These are phyloP conservation scores for Limnephilus marmoratus DNA, from an alignment of 2,888 invertebrate genomes.

Conservation along the genomic window DNA sequence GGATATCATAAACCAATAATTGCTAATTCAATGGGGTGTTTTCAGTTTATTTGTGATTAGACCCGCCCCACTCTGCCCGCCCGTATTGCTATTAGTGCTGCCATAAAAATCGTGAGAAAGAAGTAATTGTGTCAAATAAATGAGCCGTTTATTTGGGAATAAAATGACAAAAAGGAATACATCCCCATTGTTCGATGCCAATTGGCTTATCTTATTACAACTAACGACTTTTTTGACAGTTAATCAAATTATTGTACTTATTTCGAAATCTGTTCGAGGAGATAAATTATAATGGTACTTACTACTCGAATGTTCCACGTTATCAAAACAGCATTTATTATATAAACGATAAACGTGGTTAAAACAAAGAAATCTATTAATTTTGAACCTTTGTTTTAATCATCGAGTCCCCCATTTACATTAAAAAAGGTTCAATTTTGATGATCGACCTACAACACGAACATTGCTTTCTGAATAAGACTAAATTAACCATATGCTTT, in stretches of 20 bases:
- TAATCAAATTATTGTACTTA: background rate
- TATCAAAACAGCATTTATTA: background rate
- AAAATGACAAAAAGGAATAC: constrained; percentile 55
- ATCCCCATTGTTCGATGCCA: constrained; percentile 43
- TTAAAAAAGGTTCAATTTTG: no score
- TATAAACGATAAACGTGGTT: no score
- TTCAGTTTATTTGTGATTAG: constrained; percentile 37
- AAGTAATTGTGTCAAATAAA: constrained; percentile 58
- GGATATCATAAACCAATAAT: constrained; percentile 26
- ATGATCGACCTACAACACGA: no score
- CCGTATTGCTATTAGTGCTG: constrained; percentile 50
- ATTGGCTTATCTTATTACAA: constrained; percentile 51
- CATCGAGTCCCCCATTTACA: no score
- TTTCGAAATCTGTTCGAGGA: background rate
- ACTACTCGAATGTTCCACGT: background rate
- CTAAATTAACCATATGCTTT: no score
- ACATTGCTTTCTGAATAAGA: no score
- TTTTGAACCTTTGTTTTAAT: no score
- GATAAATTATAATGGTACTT: background rate
- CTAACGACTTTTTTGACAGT: background rate
- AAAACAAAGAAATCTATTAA: no score
- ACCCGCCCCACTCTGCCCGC: constrained; percentile 37
- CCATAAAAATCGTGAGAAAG: constrained; percentile 63
- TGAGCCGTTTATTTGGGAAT: constrained; percentile 62
- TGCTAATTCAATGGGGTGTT: constrained; percentile 44